Conservation (phyloP, 2,797 vertebrate genomes). For the Enteromius viviparus region DNA sequence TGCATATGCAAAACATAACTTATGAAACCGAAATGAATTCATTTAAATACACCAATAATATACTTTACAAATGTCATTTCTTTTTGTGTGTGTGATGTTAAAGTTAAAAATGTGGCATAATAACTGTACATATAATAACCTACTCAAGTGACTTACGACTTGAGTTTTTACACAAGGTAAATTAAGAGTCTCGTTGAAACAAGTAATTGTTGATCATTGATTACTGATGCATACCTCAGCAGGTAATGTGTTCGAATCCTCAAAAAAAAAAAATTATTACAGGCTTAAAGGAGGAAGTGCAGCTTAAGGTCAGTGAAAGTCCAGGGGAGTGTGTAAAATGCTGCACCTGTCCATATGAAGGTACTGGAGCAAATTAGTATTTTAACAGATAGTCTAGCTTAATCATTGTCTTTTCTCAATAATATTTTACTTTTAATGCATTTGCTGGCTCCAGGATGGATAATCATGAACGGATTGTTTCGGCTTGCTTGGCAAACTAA, state of each 20-base stretch:
- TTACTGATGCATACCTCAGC: neutral
- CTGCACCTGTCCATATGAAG: slow-evolving; percentile 9
- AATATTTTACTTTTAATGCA: neutral
- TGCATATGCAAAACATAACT: neutral
- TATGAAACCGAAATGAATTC: neutral
- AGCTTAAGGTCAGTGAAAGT: slow-evolving; percentile 22
- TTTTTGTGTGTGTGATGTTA: neutral
- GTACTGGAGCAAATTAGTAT: neutral
- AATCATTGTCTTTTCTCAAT: neutral
- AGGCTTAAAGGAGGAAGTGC: neutral
- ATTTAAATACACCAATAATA: neutral
- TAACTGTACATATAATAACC: neutral
- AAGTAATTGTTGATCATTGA: slow-evolving; percentile 6
- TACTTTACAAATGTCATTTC: neutral
- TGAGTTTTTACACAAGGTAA: neutral
- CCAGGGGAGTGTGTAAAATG: neutral
- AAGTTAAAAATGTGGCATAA: neutral
- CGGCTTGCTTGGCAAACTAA: neutral
- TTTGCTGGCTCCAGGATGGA: neutral
- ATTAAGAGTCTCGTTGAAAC: neutral
- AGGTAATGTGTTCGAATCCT: neutral
- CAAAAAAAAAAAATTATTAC: neutral
- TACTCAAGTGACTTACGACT: neutral
- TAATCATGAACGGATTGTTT: slow-evolving; percentile 16
- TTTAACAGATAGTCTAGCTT: slow-evolving; percentile 3